phyloP scores from a whole-genome alignment of 1,140 invertebrate genomes.

The Globodera ellingtonae region DNA sequence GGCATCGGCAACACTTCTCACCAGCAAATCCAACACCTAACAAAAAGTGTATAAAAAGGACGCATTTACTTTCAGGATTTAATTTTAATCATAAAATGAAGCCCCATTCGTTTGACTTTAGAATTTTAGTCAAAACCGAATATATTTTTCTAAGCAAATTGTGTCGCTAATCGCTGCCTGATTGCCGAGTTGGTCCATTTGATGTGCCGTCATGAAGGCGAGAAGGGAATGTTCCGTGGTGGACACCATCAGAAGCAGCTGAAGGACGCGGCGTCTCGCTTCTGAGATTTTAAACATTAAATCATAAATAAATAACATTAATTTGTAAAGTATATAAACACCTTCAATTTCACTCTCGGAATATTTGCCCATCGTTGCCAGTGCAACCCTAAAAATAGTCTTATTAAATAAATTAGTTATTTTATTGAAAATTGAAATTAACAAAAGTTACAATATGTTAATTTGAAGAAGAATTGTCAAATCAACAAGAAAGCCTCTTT shows the following conservation, averaged over 20 bases:
- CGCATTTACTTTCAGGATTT: not conserved
- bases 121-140: no score
- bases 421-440: slow-evolving; percentile 9
- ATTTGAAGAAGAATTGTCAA: not conserved
- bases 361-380: slow-evolving; percentile 23
- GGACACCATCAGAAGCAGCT: slow-evolving; percentile 15
- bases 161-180: not conserved
- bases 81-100: not conserved
- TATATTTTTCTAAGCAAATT: no score
- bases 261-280: slow-evolving; percentile 11
- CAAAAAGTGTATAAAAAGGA: not conserved
- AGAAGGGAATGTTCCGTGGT: slow-evolving; percentile 38
- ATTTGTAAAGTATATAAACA: not conserved
- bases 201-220: slow-evolving; percentile 31
- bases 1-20: slow-evolving; percentile 36
- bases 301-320: not conserved
- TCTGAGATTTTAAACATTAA: not conserved
- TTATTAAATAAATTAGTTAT: not conserved
- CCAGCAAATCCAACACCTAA: slow-evolving; percentile 42
- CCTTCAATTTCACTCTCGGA: slow-evolving; percentile 6
- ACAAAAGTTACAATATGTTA: not conserved
- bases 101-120: no score
- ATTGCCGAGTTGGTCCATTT: slow-evolving; percentile 27
- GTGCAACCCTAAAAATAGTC: slow-evolving; percentile 7
- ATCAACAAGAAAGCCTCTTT: no score